phyloP scores from a whole-genome alignment of 2,113 vertebrate species.

The Proteles cristata region DNA sequence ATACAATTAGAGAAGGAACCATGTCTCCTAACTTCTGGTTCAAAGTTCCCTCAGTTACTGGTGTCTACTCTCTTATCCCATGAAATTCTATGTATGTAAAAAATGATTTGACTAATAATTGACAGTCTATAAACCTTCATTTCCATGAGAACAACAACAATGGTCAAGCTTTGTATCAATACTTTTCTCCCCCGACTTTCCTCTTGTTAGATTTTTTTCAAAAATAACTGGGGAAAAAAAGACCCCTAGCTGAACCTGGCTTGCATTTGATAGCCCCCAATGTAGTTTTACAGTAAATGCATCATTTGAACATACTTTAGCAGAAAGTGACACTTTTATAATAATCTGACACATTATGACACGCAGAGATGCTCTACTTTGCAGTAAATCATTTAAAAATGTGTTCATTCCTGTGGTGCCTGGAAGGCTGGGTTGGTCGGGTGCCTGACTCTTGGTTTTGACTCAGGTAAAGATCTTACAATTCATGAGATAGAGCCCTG shows the following conservation, averaged over 20 bases:
- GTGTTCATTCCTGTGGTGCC: neutral
- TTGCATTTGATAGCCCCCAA: conserved; percentile 62
- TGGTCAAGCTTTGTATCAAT: neutral
- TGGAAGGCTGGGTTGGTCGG: no score
- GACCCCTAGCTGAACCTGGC: neutral
- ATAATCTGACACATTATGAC: neutral
- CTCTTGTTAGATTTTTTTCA: neutral
- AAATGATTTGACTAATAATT: neutral
- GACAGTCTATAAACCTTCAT: neutral
- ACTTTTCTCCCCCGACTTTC: neutral
- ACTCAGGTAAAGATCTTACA: no score
- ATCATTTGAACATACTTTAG: neutral
- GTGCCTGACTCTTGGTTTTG: no score
- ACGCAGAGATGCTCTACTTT: neutral
- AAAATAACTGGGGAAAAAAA: neutral
- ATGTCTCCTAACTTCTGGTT: neutral
- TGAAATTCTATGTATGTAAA: neutral
- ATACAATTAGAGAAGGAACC: neutral
- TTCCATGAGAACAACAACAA: neutral
- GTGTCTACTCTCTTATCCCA: neutral
- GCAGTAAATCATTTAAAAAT: neutral
- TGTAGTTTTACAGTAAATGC: neutral
- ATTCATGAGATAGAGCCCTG: no score
- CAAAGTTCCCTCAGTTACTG: neutral
- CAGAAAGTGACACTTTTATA: neutral